Evolutionary conservation across 1,140 invertebrate species (phyloP).

Genomic region (Bicyclus anynana): DNA sequence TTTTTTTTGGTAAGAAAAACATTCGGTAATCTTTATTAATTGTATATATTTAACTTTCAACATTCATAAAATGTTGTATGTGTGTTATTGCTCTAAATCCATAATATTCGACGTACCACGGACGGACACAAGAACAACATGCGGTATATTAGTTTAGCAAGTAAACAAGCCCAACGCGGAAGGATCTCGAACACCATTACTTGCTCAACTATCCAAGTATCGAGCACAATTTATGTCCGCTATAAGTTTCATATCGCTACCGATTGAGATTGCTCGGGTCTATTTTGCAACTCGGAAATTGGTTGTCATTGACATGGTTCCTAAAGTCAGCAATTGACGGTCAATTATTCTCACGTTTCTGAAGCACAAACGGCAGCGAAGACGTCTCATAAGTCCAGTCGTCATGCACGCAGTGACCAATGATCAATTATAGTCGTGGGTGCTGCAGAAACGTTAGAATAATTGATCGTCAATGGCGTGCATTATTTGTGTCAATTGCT

Average conservation of each 20-base stretch:
- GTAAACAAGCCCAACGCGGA: background rate
- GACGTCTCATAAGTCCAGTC: too few species aligned
- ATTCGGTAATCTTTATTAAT: too few species aligned
- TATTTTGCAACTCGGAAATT: conserved; percentile 10
- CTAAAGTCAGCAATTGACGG: background rate
- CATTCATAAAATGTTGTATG: too few species aligned
- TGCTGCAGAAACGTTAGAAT: too few species aligned
- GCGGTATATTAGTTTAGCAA: background rate
- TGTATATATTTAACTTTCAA: too few species aligned
- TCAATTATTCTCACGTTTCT: background rate
- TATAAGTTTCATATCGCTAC: conserved; percentile 8
- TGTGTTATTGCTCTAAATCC: too few species aligned
- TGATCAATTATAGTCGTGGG: too few species aligned
- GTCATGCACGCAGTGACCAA: too few species aligned
- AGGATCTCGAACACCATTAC: conserved; percentile 1
- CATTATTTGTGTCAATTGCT: too few species aligned
- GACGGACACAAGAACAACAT: background rate
- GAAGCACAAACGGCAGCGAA: background rate
- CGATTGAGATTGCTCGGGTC: background rate
- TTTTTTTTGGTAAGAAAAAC: too few species aligned
- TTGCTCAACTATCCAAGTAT: conserved; percentile 10
- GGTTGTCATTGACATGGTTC: conserved; percentile 3
- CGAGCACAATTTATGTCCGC: conserved; percentile 11
- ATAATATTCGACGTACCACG: too few species aligned
- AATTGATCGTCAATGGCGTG: too few species aligned